These are phyloP conservation scores for Paracanthobrama guichenoti DNA, from an alignment of 2,113 vertebrate species.

Conservation along the genomic window DNA sequence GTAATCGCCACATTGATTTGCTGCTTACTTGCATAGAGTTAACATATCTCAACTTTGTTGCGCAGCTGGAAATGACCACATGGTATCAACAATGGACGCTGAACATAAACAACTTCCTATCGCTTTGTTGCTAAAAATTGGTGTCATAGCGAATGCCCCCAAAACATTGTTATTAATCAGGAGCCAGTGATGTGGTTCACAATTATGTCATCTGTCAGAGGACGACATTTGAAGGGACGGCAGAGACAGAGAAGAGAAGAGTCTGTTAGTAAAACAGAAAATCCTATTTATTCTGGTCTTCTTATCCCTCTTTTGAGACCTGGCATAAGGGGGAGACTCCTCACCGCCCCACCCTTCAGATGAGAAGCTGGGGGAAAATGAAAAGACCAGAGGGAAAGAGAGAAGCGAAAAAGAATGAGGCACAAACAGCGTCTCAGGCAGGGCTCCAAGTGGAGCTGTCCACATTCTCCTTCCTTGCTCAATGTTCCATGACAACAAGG, in stretches of 20 bases:
- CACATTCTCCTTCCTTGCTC: conserved; percentile 87
- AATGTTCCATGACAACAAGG: conserved; percentile 97
- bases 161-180: conserved; percentile 53
- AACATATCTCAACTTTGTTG: not conserved
- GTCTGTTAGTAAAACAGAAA: conserved; percentile 34
- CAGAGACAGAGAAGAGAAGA: not conserved
- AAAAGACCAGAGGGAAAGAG: not conserved
- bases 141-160: not conserved
- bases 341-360: conserved; percentile 39
- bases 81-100: not conserved
- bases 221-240: conserved; percentile 8
- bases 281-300: conserved; percentile 50
- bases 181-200: conserved; percentile 54
- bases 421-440: conserved; percentile 38
- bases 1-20: not conserved
- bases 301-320: conserved; percentile 54
- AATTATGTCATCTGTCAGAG: conserved; percentile 52
- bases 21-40: not conserved
- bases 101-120: not conserved
- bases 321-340: conserved; percentile 40
- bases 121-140: not conserved
- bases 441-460: conserved; percentile 68
- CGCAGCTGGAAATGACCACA: not conserved
- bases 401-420: conserved; percentile 26
- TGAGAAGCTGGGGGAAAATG: conserved; percentile 18